Evolutionary conservation across 2,113 vertebrate genomes (phyloP).

Genomic region (Galeopterus variegatus): DNA sequence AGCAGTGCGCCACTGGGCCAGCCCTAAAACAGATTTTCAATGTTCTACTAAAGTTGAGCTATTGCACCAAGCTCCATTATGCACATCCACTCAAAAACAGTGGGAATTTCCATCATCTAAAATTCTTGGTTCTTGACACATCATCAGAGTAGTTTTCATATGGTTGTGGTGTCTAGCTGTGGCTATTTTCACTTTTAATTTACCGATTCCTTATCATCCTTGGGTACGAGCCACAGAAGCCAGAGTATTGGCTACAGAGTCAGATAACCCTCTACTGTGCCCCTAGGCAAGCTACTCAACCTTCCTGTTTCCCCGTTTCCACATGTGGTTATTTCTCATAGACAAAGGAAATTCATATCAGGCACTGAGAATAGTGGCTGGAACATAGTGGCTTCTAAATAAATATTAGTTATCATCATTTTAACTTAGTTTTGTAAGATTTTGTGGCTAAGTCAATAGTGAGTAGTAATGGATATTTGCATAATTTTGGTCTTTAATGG

Average conservation of each 20-base stretch:
- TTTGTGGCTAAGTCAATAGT: background rate
- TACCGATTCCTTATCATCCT: background rate
- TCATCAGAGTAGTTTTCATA: background rate
- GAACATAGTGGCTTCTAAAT: background rate
- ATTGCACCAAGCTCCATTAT: background rate
- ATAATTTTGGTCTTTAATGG: background rate
- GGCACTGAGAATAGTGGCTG: background rate
- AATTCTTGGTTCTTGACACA: background rate
- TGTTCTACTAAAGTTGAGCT: background rate
- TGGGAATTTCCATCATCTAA: background rate
- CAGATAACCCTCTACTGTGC: accelerated
- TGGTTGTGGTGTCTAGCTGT: background rate
- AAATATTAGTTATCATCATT: background rate
- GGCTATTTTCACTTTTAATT: background rate
- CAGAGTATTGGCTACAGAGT: background rate
- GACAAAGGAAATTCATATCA: background rate
- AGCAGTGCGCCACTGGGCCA: too few relatives aligned
- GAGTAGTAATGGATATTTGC: background rate
- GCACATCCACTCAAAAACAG: background rate
- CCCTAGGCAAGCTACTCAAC: background rate
- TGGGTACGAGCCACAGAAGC: background rate
- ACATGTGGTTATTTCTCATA: background rate
- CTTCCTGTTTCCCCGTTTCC: background rate
- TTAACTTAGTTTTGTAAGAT: background rate
- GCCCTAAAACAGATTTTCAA: too few relatives aligned